These are phyloP conservation scores for Lordiphosa stackelbergi DNA, from an alignment of 1,140 invertebrate species.

Conservation along the genomic window DNA sequence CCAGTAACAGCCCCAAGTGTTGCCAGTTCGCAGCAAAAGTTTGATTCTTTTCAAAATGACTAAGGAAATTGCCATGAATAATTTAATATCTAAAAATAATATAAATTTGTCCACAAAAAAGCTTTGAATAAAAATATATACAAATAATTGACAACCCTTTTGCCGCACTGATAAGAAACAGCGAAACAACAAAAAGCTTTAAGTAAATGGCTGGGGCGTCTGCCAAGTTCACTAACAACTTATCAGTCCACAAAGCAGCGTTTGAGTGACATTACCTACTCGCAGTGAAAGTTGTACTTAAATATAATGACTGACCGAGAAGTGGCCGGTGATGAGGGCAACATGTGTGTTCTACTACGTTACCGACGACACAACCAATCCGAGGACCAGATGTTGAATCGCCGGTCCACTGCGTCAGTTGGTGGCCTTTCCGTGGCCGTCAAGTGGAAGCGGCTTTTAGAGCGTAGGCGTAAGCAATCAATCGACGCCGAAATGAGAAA, in stretches of 20 bases:
- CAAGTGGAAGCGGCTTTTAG: constrained; percentile 40
- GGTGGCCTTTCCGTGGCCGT: constrained; percentile 55
- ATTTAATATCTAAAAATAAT: too few species aligned
- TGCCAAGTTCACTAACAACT: neutral
- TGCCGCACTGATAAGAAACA: neutral
- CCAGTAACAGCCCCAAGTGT: too few species aligned
- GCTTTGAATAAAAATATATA: too few species aligned
- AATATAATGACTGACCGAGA: constrained; percentile 44
- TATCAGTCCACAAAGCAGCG: constrained; percentile 32
- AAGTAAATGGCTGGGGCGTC: neutral
- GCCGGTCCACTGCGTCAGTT: constrained; percentile 5
- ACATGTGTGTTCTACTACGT: constrained; percentile 38
- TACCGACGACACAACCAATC: constrained; percentile 48
- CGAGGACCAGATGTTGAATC: constrained; percentile 10
- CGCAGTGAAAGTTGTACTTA: constrained; percentile 6
- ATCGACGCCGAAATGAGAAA: constrained; percentile 63
- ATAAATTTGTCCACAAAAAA: too few species aligned
- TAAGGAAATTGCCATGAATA: too few species aligned
- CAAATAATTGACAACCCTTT: neutral
- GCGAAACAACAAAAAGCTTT: neutral
- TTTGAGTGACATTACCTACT: constrained; percentile 26
- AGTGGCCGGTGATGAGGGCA: constrained; percentile 46
- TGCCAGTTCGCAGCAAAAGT: too few species aligned
- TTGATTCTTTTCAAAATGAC: too few species aligned
- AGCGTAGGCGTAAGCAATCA: constrained; percentile 54